phyloP scores from a whole-genome alignment of 2,888 invertebrate genomes.

The Drosophila anomelani region DNA sequence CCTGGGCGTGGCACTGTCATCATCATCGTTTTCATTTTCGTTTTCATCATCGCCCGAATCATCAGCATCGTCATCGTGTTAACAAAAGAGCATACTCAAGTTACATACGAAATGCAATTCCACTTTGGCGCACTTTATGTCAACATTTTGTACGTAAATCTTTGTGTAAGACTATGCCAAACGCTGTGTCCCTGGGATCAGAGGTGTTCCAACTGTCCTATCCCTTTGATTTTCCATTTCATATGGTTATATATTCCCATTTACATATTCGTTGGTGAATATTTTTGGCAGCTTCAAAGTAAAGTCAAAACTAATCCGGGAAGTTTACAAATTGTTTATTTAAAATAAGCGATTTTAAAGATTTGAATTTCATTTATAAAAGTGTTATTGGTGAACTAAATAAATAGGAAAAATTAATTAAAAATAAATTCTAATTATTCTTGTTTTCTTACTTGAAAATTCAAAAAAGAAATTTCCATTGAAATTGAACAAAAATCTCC shows the following conservation, averaged over 20 bases:
- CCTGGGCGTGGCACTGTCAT: constrained; percentile 25
- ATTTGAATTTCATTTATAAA: too few relatives aligned
- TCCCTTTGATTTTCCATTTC: not conserved
- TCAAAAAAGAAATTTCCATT: not conserved
- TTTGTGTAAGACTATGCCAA: constrained; percentile 81
- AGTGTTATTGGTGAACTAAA: too few relatives aligned
- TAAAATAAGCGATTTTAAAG: too few relatives aligned
- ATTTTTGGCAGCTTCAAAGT: not conserved
- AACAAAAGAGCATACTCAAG: constrained; percentile 81
- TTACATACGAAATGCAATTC: constrained; percentile 82
- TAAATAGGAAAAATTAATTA: too few relatives aligned
- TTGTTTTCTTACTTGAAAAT: not conserved
- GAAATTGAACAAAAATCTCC: not conserved
- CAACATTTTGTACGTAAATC: constrained; percentile 81
- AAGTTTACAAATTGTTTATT: too few relatives aligned
- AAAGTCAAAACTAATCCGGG: not conserved
- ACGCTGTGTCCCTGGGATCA: constrained; percentile 65
- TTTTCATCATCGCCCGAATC: constrained; percentile 26
- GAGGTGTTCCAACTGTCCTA: constrained; percentile 7
- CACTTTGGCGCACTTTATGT: constrained; percentile 81
- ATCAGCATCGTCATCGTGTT: constrained; percentile 69
- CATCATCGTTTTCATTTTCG: constrained; percentile 27
- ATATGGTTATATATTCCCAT: not conserved
- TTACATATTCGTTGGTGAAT: not conserved
- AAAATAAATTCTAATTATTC: too few relatives aligned